Base-by-base conservation (phyloP, 2,113 vertebrate genomes). In the Pelusios castaneus region DNA sequence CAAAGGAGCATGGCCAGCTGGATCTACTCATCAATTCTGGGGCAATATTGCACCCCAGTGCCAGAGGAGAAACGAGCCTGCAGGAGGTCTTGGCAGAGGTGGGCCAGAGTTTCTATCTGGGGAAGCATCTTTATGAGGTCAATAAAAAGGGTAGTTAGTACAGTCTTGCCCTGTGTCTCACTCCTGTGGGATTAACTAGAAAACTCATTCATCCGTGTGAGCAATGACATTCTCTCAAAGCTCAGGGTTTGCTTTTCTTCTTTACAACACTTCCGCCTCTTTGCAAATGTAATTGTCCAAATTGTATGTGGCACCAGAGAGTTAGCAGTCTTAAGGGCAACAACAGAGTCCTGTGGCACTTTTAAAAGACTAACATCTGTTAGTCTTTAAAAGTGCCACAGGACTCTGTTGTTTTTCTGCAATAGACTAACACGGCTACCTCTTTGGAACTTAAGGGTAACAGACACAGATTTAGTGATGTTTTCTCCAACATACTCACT, bases 51-150 rank as follows among this genome's bases (percentile, higher is more conserved):
- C 98, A 98, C 10, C 98, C 98, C 3, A 97, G 97, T 1, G 98
- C 98, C 2, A 98, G 97, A 91, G 98, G 98, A 76, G 98, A 98
- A 91, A 98, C 97, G 5, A 98, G 98, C 51, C 96, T 98, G 75
- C 95, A 96, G 29, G 98, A 98, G 13, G 96, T 98, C 29, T 96
- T 97, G 34, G 96, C 97, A 43, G 93, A 98, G 96, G 98, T 98
- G 77, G 55, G 47, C 4, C 45, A 43, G 34, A 22, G 19, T 81
- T 60, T 90, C 47, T 3, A 21, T 5, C 63, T 10, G n/a, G 25
- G 24, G 51, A 83, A 56, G 4, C 41, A 63, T 52, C 25, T 17
- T n/a, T n/a, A 29, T 73, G 22, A 16, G 41, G 58, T 29, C 56
- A 45, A 43, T 45, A 25, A 10, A 24, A 76, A 13, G 43, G 5